Conservation (phyloP, 2,888 invertebrate species). For the Cantharis lateralis region DNA sequence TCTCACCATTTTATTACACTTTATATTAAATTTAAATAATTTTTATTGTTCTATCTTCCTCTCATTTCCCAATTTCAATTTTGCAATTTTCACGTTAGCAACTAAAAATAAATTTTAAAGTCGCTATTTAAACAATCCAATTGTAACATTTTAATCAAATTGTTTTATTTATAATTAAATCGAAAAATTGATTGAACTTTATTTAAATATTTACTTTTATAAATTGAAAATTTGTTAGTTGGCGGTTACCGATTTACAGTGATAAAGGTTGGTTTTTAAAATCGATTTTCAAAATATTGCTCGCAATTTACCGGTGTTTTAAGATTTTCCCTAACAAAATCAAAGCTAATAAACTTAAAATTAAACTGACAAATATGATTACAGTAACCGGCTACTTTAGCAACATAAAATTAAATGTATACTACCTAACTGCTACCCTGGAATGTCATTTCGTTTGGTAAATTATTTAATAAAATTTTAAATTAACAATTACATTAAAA, state of each 20-base stretch:
- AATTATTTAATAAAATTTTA: neutral
- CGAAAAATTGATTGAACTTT: neutral
- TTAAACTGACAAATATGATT: neutral
- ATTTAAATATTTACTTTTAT: neutral
- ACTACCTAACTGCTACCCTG: neutral
- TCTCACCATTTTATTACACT: neutral
- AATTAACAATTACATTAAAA: neutral
- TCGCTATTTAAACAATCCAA: no score
- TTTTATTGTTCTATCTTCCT: no score
- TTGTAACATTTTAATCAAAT: neutral
- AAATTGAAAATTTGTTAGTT: neutral
- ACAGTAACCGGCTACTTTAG: neutral
- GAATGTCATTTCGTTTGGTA: neutral
- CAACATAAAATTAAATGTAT: neutral
- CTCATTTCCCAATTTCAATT: no score
- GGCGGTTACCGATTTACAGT: neutral
- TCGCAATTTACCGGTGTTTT: neutral
- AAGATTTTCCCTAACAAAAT: neutral
- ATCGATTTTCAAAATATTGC: neutral
- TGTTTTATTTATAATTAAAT: neutral
- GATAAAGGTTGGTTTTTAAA: neutral
- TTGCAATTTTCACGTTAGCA: no score
- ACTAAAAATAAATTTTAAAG: no score
- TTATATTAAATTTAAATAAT: neutral
- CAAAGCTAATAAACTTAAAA: neutral